These are phyloP conservation scores for Anabas testudineus DNA, from an alignment of 2,797 vertebrate genomes.

Conservation along the genomic window DNA sequence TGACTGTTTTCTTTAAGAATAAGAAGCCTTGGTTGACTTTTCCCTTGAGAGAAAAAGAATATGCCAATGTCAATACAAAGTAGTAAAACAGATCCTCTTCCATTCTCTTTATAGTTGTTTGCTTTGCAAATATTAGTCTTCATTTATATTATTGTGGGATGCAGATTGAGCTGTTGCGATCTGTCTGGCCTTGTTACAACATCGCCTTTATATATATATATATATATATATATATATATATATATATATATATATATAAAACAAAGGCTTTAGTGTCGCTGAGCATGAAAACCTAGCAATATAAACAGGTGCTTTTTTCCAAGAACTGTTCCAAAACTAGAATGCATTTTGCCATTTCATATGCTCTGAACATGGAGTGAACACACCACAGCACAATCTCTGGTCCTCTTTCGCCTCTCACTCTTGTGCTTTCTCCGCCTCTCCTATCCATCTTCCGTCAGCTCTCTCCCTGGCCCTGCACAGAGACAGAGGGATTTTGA, in stretches of 20 bases:
- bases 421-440: slow-evolving; percentile 6
- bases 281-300: background rate
- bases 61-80: background rate
- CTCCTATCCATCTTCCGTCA: slow-evolving; percentile 32
- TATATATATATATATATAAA: too few species aligned
- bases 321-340: background rate
- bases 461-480: slow-evolving; percentile 22
- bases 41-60: background rate
- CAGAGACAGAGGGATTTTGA: slow-evolving; percentile 75
- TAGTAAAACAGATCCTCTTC: background rate
- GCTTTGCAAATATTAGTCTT: slow-evolving; percentile 21
- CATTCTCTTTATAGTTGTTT: background rate
- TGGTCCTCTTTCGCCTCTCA: slow-evolving; percentile 14
- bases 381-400: background rate
- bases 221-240: too few species aligned
- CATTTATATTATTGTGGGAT: background rate
- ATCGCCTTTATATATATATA: background rate
- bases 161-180: background rate
- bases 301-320: background rate
- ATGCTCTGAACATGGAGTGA: background rate
- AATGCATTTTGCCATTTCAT: slow-evolving; percentile 1
- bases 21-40: background rate
- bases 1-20: background rate
- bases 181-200: background rate
- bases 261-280: background rate